Evolutionary conservation across 1,140 invertebrate species (phyloP), one percentile per base, ranked within the genome.

Genomic region (Phocides pigmalion): DNA sequence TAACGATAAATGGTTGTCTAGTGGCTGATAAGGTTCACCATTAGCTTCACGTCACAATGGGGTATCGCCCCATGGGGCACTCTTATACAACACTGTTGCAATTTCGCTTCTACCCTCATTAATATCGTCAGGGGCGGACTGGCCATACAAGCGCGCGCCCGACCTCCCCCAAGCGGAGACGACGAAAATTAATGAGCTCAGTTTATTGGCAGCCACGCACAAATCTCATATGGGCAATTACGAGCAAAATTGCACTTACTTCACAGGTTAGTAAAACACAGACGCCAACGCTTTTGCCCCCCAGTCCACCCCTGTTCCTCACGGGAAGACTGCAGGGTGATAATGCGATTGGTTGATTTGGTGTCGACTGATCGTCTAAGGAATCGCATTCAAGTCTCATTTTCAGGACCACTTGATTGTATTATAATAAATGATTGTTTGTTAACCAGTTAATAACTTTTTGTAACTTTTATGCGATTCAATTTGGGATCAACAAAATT

Each of bases 51-150:
- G 79, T 70, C 72, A 79, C 72, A 76, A 80, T 79, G 82, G 67
- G 76, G 76, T 39, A 39, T 77, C 62, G 74, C 70, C 74, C 81
- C 82, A 81, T 84, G 84, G 79, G 77, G 79, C 79, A 84, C 78
- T 84, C 76, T 82, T 71, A 73, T 79, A 77, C 72, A 63, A 90
- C 87, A 90, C 86, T 79, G 68, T 82, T 89, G 88, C 88, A 90
- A 89, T 80, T 72, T 87, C 83, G 89, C 89, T 91, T 91, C 85
- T 91, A 91, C 80, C 82, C 85, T 91, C 89, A 89, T 91, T 89
- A 91, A 88, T 91, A 91, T 91, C 87, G 88, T 89, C 91, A 92
- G 91, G 91, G 89, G 90, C 87, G 85, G 90, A 92, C 89, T 92
- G 91, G 91, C 90, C 90, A 85, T 92, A 92, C 91, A 89, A 89